Evolutionary conservation across 2,888 invertebrate species (phyloP).

Genomic region (Vandiemenella viatica): DNA sequence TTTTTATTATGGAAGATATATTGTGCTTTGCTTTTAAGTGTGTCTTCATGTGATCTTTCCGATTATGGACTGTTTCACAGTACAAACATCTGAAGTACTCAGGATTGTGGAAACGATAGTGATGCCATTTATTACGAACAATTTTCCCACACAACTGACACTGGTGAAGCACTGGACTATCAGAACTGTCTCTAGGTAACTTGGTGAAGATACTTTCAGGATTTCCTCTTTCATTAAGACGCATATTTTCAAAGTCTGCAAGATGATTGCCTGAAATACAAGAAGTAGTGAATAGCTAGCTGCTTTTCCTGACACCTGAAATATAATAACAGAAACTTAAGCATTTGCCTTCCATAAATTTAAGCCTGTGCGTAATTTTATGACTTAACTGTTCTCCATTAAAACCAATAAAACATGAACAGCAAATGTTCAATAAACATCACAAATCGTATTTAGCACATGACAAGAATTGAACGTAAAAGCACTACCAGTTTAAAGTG

Average conservation of each 20-base stretch:
- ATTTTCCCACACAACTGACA: slow-evolving; percentile 66
- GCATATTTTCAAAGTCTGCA: slow-evolving; percentile 1
- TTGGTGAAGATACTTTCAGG: slow-evolving; percentile 10
- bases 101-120: slow-evolving; percentile 18
- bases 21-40: slow-evolving; percentile 22
- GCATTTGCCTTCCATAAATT: no score
- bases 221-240: slow-evolving; percentile 2
- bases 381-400: no score
- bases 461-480: no score
- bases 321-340: no score
- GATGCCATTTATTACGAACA: slow-evolving; percentile 21
- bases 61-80: slow-evolving; percentile 19
- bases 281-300: no score
- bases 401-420: no score
- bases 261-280: slow-evolving; percentile 3
- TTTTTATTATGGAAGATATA: slow-evolving; percentile 5
- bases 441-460: no score
- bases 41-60: slow-evolving; percentile 23
- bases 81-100: slow-evolving; percentile 17
- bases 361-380: no score
- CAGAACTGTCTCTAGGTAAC: slow-evolving; percentile 20
- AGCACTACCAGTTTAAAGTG: no score
- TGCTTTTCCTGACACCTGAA: not conserved
- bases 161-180: slow-evolving; percentile 59
- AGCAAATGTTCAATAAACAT: no score